Evolutionary conservation across 2,888 invertebrate species (phyloP), one percentile per base, ranked within the genome.

Genomic region (Nomada goodeniana): DNA sequence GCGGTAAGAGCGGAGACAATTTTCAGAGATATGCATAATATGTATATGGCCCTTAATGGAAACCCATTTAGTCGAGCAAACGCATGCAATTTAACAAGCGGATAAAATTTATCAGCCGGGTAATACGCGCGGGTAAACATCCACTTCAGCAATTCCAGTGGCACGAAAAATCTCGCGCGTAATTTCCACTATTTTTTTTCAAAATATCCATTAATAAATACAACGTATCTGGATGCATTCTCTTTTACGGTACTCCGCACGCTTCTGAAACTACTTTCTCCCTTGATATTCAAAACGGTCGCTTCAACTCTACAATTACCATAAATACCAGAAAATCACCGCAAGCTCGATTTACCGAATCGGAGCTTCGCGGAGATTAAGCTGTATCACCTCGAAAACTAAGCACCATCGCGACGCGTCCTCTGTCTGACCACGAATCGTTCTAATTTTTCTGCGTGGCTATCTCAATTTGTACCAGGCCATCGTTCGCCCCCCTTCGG

Each of bases 391-490:
- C 50, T 50, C 52, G 36, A 71, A 47, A 60, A 60, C 60, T 50
- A 71, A 71, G 11, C 70, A 18, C 18, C 5, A 11, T 2, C 4
- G 15, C 53, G 5, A 53, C 47, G 20, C 20, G 55, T 10, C 55
- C 11, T 9, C 53, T 4, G 2, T 15, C 20, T 0, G 36, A 44
- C 18, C 20, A n/a, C 13, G 23, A 23, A 13, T 71, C 42, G 23
- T 15, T 36, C 36, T 26, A 71, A 71, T 61, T 72, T 63, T 53
- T 63, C 5, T 26, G 63, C 61, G 42, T 52, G 18, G 20, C 52
- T 7, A 42, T 53, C 47, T 64, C 47, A 73, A 73, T 65, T 65
- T 47, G 1, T 29, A 29, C 36, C n/a, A 3, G 29, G 50, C 60
- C 52, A 9, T 13, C 15, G 4, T 29, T 42, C 20, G 4, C 2